Evolutionary conservation across 2,797 vertebrate species (phyloP).

Genomic region (Trichosurus vulpecula): DNA sequence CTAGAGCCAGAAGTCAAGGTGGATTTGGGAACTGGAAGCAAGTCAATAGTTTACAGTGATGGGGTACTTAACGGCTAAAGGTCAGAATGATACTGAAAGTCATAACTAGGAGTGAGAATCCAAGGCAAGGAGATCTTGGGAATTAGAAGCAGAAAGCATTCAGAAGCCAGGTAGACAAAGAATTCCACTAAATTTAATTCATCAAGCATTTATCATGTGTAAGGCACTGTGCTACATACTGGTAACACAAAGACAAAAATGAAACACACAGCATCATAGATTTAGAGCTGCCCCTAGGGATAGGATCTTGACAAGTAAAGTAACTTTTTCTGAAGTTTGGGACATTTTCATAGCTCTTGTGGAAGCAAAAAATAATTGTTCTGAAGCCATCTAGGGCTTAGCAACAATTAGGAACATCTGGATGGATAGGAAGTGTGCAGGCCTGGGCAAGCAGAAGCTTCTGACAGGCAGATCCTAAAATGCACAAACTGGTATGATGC

Average conservation of each 20-base stretch:
- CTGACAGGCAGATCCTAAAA: neutral
- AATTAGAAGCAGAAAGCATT: neutral
- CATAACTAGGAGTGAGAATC: accelerated
- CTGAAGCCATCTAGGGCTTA: neutral
- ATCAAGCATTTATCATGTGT: neutral
- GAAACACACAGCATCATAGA: neutral
- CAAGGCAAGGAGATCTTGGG: neutral
- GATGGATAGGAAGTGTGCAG: neutral
- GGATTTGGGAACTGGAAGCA: neutral
- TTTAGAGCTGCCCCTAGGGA: neutral
- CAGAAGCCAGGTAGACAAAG: neutral
- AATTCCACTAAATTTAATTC: neutral
- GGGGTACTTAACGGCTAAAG: neutral
- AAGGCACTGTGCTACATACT: neutral
- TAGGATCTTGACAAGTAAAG: neutral
- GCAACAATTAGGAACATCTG: neutral
- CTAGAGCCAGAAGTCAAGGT: neutral
- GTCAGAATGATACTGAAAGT: neutral
- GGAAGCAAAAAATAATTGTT: neutral
- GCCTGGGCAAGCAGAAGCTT: neutral
- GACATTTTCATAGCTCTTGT: neutral
- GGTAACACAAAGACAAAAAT: neutral
- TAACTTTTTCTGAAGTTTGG: neutral
- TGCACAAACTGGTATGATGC: neutral
- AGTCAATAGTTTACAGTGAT: neutral